Evolutionary conservation across 2,888 invertebrate species (phyloP).

Genomic region (Amiota minor): DNA sequence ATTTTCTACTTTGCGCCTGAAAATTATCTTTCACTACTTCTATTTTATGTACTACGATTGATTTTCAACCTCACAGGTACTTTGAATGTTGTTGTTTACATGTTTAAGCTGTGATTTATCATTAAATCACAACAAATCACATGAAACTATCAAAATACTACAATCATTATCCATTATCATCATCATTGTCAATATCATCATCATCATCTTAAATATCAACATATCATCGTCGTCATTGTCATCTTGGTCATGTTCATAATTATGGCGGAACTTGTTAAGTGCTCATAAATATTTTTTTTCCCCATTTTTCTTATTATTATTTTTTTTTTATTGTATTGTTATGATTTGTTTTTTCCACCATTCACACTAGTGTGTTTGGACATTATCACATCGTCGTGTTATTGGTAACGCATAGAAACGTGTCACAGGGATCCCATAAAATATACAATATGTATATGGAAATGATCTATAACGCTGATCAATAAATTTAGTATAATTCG

Average conservation of each 20-base stretch:
- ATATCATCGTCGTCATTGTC: conserved; percentile 1
- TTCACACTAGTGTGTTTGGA: too few species aligned
- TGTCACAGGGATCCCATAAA: too few species aligned
- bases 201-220: not conserved
- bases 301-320: not conserved
- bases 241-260: conserved; percentile 37
- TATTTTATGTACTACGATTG: conserved; percentile 3
- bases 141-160: conserved; percentile 34
- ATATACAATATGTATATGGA: too few species aligned
- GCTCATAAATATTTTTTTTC: conserved; percentile 48
- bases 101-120: conserved; percentile 9
- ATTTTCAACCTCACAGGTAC: not conserved
- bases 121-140: conserved; percentile 30
- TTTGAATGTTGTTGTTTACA: not conserved
- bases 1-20: conserved; percentile 66
- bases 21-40: conserved; percentile 38
- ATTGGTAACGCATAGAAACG: too few species aligned
- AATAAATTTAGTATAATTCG: too few species aligned
- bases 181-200: not conserved
- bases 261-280: conserved; percentile 50
- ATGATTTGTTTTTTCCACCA: too few species aligned
- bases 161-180: conserved; percentile 2
- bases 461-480: too few species aligned
- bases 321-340: conserved; percentile 20
- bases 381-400: too few species aligned